Base-by-base conservation (phyloP, 2,113 vertebrate genomes). In the Psilopogon haemacephalus region DNA sequence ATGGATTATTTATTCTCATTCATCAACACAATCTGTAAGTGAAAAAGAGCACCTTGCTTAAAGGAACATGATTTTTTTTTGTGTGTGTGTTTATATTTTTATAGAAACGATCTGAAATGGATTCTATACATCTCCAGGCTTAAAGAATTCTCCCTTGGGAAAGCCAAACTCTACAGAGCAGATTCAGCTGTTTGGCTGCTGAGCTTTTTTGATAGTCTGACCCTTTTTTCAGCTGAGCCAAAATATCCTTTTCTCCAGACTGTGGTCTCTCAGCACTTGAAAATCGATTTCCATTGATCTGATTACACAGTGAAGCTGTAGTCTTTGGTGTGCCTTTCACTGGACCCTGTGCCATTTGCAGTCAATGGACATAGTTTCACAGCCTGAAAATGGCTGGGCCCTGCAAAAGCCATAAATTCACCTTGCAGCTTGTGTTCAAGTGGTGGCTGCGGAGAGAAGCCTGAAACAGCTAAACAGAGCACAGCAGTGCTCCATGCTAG, bases 1-100 rank as follows among this genome's bases (percentile, higher is more conserved):
- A 99, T 27, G 99, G 99, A 33, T 98, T 99, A 20, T 99, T 99
- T 88, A 93, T 99, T 77, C 97, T 99, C 93, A 99, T 99, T 67
- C 99, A 99, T 81, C 94, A 99, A 48, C 99, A 99, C 96, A 99
- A 99, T 91, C 92, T 99, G 99, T 99, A 97, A 99, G 99, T 98
- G 54, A 84, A 67, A 67, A 85, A 86, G 46, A 87, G 5, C 27
- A 12, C 56, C 20, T 46, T 63, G 19, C 67, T 73, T 80, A 67
- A 93, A 56, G 35, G 24, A 79, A 35, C 7, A 1, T 18, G 42
- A 15, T 5, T 5, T 16, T 46, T 46, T 0, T 46, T n/a, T n/a
- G n/a, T n/a, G n/a, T 85, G 85, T 89, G 33, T 15, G 8, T 37
- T 67, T 74, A 4, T 37, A 6, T 63, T 15, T 85, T 44, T 46